phyloP scores from a whole-genome alignment of 2,888 invertebrate species.

The Xanthorhoe spadicearia region DNA sequence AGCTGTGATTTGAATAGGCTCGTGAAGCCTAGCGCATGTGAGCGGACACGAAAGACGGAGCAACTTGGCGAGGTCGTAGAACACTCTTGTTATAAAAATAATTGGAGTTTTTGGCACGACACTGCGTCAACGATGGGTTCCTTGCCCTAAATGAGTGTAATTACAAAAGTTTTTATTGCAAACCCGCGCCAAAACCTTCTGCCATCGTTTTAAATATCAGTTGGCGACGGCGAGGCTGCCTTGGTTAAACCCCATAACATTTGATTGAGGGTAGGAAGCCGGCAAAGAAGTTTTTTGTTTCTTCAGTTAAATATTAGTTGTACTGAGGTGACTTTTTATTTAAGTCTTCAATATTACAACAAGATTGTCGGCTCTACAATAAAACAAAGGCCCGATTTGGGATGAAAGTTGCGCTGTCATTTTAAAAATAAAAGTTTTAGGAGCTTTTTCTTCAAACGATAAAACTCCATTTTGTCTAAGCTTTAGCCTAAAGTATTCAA shows the following conservation, averaged over 20 bases:
- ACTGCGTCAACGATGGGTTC: constrained; percentile 75
- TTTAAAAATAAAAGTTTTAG: background rate
- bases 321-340: no score
- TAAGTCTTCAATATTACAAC: background rate
- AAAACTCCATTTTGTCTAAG: background rate
- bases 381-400: background rate
- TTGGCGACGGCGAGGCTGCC: constrained; percentile 53
- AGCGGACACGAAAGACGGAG: constrained; percentile 48
- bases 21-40: constrained; percentile 15
- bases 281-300: constrained; percentile 8
- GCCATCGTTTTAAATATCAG: constrained; percentile 55
- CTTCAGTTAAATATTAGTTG: background rate
- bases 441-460: background rate
- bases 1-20: background rate
- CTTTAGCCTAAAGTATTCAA: background rate
- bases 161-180: constrained; percentile 84
- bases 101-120: constrained; percentile 81
- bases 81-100: constrained; percentile 74
- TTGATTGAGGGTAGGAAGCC: constrained; percentile 36
- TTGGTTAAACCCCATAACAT: constrained; percentile 56
- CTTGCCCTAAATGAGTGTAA: constrained; percentile 81
- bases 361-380: background rate
- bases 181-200: constrained; percentile 77
- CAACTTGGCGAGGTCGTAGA: constrained; percentile 61
- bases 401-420: background rate